Conservation (phyloP, 2,888 invertebrate genomes). For the Amiota minor region DNA sequence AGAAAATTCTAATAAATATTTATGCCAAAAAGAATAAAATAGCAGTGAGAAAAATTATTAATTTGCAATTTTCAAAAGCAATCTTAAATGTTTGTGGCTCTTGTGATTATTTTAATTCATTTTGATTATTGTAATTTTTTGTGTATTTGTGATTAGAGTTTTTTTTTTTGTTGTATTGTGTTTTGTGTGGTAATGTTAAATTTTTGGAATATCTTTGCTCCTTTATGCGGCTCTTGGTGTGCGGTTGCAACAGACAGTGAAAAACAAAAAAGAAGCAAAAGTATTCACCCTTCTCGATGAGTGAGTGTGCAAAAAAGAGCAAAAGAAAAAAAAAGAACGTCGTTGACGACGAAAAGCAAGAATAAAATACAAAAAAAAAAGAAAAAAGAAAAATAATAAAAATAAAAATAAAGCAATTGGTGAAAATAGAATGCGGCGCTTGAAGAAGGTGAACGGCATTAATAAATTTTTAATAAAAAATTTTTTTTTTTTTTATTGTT, state of each 20-base stretch:
- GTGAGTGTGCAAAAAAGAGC: conserved; percentile 30
- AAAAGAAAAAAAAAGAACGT: conserved; percentile 20
- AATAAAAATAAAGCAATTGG: conserved; percentile 52
- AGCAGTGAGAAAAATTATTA: too few species aligned
- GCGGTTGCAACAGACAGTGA: not conserved
- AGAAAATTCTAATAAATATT: conserved; percentile 11
- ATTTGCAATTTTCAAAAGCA: too few species aligned
- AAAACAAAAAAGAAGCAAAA: not conserved
- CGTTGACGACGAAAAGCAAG: conserved; percentile 23
- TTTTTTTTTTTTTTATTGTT: conserved; percentile 11
- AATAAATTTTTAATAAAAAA: conserved; percentile 53
- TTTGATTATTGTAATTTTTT: too few species aligned
- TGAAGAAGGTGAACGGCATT: conserved; percentile 69
- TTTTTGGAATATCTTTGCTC: conserved; percentile 21
- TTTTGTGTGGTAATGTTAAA: conserved; percentile 20
- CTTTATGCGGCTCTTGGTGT: not conserved
- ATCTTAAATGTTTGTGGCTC: too few species aligned
- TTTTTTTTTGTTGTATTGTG: too few species aligned
- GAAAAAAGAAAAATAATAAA: conserved; percentile 47
- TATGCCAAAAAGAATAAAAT: too few species aligned
- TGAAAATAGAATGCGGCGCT: conserved; percentile 69
- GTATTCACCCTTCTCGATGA: not conserved
- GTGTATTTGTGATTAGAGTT: too few species aligned
- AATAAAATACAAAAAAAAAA: conserved; percentile 46
- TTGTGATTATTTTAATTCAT: too few species aligned